Percentiles rank a stretch among this genome's conserved stretches.
phyloP scores from a whole-genome alignment of 2,113 vertebrate genomes.

The Hippopotamus amphibius region DNA sequence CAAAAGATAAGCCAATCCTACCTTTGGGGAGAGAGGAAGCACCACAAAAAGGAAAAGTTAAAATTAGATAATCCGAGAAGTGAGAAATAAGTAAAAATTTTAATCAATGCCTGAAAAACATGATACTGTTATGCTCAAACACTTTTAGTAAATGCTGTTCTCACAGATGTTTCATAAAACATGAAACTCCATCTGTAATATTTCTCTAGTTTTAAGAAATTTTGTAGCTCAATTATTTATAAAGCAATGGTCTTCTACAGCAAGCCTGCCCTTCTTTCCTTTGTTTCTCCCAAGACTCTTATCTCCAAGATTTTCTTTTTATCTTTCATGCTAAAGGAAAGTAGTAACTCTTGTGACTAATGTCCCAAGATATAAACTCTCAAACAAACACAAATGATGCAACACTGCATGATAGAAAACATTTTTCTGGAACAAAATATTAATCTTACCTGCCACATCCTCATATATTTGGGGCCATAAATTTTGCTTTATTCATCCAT shows the following conservation, averaged over 20 bases:
- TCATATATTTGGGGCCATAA: not conserved
- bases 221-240: conserved; percentile 20
- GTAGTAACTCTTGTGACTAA: conserved; percentile 40
- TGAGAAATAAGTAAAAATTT: not conserved
- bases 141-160: conserved; percentile 33
- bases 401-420: not conserved
- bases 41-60: not conserved
- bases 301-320: conserved; percentile 29
- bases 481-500: conserved; percentile 19
- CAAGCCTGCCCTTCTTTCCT: not conserved
- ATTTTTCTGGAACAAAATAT: conserved; percentile 30
- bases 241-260: conserved; percentile 42
- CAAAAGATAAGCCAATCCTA: not conserved
- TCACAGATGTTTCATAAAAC: conserved; percentile 20
- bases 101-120: conserved; percentile 22
- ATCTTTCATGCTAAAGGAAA: conserved; percentile 46
- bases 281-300: not conserved
- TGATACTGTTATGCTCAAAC: not conserved
- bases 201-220: conserved; percentile 34
- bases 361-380: not conserved
- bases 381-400: not conserved
- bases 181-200: not conserved
- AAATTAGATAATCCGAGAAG: conserved; percentile 37
- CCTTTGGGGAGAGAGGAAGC: not conserved
- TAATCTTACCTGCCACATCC: not conserved